Evolutionary conservation across 1,140 invertebrate species (phyloP).

Genomic region (Euglossa dilemma): DNA sequence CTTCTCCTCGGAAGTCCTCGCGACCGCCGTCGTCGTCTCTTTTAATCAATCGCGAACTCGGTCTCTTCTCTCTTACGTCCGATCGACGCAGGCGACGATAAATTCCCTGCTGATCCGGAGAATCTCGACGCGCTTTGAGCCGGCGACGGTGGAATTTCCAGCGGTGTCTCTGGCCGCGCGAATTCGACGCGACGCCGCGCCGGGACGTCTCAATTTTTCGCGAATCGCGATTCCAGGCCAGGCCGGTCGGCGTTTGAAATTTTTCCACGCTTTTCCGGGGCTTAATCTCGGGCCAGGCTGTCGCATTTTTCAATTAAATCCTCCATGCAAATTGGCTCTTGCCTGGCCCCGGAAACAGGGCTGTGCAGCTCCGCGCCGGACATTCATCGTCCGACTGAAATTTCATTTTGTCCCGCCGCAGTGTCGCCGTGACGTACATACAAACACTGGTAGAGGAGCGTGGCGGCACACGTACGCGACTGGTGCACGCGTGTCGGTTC

Average conservation of each 20-base stretch:
- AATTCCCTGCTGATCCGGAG: neutral
- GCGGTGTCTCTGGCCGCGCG: neutral
- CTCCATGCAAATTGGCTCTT: conserved; percentile 65
- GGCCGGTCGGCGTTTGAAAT: conserved; percentile 24
- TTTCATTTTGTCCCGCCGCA: conserved; percentile 58
- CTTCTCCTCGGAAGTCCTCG: neutral
- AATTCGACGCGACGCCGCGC: neutral
- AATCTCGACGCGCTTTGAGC: neutral
- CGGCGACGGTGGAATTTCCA: neutral
- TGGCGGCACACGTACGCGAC: too few relatives aligned
- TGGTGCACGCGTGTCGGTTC: neutral
- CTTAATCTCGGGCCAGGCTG: conserved; percentile 57
- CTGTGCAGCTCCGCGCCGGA: conserved; percentile 6
- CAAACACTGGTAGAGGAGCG: neutral
- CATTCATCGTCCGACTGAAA: conserved; percentile 57
- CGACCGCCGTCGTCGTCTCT: neutral
- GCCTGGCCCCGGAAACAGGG: conserved; percentile 18
- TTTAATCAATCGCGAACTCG: neutral
- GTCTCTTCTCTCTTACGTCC: neutral
- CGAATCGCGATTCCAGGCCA: conserved; percentile 19
- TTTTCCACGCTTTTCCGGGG: conserved; percentile 49
- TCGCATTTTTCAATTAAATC: conserved; percentile 71
- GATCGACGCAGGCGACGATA: neutral
- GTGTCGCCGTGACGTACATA: conserved; percentile 44
- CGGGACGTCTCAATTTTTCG: conserved; percentile 44